phyloP scores from a whole-genome alignment of 1,140 invertebrate genomes.

The Harpegnathos saltator region DNA sequence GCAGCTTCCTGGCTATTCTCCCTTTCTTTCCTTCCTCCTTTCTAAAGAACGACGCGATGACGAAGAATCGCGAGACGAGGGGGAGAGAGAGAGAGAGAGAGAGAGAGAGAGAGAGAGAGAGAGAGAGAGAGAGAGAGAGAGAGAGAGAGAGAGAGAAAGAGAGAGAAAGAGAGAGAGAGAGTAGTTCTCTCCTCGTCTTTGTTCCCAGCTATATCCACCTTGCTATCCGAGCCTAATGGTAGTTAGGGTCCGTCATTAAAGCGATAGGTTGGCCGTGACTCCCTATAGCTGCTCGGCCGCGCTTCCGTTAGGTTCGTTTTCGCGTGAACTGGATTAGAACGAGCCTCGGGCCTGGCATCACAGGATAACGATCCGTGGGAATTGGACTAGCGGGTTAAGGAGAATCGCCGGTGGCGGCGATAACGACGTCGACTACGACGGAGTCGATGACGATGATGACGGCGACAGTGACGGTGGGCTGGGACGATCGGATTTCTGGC shows the following conservation, averaged over 20 bases:
- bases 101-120: constrained; percentile 21
- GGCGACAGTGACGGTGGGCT: not conserved
- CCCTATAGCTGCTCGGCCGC: constrained; percentile 71
- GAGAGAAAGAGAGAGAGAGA: constrained; percentile 18
- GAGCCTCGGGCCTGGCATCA: constrained; percentile 64
- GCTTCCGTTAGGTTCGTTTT: constrained; percentile 83
- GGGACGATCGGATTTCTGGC: constrained; percentile 14
- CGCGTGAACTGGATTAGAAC: constrained; percentile 83
- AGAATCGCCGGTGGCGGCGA: constrained; percentile 14
- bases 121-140: not conserved
- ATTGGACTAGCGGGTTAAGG: constrained; percentile 70
- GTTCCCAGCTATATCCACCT: constrained; percentile 62
- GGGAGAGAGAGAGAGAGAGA: not conserved
- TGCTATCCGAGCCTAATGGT: constrained; percentile 54
- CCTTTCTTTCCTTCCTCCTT: constrained; percentile 6
- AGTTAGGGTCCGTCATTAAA: constrained; percentile 75
- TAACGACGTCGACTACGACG: constrained; percentile 16
- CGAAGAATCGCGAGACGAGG: not conserved
- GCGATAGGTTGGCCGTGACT: constrained; percentile 80
- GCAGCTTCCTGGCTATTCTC: constrained; percentile 1
- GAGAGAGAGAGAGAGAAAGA: constrained; percentile 8
- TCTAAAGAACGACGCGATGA: constrained; percentile 17
- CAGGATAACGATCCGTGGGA: constrained; percentile 74
- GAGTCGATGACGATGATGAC: not conserved
- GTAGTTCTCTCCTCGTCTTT: constrained; percentile 30